Evolutionary conservation across 2,888 invertebrate species (phyloP).

Genomic region (Eudasyphora cyanicolor): DNA sequence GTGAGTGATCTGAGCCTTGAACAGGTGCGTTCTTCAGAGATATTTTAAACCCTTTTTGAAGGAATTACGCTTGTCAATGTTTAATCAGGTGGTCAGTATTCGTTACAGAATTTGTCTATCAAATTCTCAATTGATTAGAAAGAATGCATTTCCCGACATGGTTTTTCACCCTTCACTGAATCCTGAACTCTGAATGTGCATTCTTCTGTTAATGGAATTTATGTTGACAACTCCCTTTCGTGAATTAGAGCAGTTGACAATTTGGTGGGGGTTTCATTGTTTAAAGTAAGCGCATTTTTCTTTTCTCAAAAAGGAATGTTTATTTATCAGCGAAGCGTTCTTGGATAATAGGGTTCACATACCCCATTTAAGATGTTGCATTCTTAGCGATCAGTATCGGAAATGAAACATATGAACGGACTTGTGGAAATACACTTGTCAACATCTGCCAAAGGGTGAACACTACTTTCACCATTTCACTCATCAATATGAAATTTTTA

Average conservation of each 20-base stretch:
- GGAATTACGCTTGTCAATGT: not conserved
- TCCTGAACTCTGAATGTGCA: not conserved
- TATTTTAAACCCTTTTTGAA: not conserved
- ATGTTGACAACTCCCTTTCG: not conserved
- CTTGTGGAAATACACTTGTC: no score
- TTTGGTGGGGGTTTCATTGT: not conserved
- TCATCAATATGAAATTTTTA: no score
- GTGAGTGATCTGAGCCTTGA: not conserved
- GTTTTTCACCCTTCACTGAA: not conserved
- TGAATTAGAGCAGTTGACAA: not conserved
- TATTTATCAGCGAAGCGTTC: no score
- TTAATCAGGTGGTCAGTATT: not conserved
- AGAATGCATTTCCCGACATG: constrained; percentile 20
- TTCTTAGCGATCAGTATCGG: no score
- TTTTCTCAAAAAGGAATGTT: no score
- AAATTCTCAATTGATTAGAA: not conserved
- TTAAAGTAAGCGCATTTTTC: not conserved
- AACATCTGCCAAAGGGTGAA: no score
- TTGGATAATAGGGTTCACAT: no score
- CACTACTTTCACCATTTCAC: no score
- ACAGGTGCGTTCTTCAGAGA: constrained; percentile 27
- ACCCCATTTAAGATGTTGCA: no score
- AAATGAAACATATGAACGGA: no score
- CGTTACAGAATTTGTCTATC: not conserved
- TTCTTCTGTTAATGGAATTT: not conserved